These are phyloP conservation scores for Mustelus asterias DNA, from an alignment of 2,113 vertebrate species.

Conservation along the genomic window DNA sequence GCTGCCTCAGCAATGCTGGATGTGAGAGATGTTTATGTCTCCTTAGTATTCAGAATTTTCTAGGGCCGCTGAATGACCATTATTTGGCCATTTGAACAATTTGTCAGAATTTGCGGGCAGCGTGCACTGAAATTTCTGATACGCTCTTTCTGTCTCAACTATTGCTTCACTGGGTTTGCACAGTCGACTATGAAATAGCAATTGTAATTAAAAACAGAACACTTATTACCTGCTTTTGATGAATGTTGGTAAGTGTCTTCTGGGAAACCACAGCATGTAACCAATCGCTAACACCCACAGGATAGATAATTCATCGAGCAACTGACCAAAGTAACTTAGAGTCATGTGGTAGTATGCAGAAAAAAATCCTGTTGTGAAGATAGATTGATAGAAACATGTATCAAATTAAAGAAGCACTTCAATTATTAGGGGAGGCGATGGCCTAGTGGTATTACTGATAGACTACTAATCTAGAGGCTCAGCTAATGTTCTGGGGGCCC, in stretches of 20 bases:
- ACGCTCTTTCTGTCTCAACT: background rate
- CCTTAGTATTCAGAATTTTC: background rate
- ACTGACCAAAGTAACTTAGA: conserved; percentile 84
- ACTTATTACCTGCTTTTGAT: conserved; percentile 69
- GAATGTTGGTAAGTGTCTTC: conserved; percentile 67
- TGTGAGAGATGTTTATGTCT: background rate
- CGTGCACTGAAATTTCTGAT: background rate
- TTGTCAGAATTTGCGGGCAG: background rate
- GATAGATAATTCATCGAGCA: conserved; percentile 89
- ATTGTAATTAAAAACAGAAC: background rate
- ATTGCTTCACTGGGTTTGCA: background rate
- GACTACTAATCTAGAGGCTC: no score
- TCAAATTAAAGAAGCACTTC: background rate
- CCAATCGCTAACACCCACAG: conserved; percentile 74
- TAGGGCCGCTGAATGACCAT: background rate
- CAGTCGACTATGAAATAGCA: background rate
- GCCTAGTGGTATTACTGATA: no score
- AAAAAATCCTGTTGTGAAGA: conserved; percentile 66
- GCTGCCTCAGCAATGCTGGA: background rate
- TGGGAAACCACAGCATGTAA: conserved; percentile 80
- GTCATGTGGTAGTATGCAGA: conserved; percentile 94
- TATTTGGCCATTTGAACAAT: background rate
- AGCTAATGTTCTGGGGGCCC: no score
- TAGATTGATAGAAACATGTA: background rate
- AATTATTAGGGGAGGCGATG: background rate